Percentiles rank a stretch among this genome's conserved stretches.
Conservation (phyloP, 2,888 invertebrate species). For the Thalpophila matura region DNA sequence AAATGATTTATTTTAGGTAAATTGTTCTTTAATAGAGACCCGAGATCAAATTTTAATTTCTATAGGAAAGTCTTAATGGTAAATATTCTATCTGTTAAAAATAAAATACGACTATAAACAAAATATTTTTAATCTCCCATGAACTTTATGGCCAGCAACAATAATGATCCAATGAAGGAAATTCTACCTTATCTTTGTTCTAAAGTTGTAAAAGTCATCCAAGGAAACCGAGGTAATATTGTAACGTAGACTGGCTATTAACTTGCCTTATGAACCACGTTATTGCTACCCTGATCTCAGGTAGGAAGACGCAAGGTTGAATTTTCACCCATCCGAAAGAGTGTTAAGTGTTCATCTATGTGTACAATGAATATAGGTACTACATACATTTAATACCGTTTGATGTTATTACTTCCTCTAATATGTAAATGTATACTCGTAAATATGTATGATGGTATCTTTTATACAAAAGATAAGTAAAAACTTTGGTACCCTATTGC, state of each 20-base stretch:
- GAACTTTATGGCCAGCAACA: background rate
- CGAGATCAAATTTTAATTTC: no score
- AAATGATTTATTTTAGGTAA: no score
- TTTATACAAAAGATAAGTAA: background rate
- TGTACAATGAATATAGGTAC: no score
- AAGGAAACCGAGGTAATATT: conserved; percentile 1
- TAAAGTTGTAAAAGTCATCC: conserved; percentile 2
- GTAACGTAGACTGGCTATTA: conserved; percentile 7
- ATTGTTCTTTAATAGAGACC: no score
- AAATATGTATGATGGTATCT: background rate
- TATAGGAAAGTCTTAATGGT: no score
- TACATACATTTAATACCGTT: background rate
- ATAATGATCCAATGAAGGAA: conserved; percentile 11
- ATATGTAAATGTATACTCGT: background rate
- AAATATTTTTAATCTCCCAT: background rate
- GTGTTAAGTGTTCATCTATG: no score
- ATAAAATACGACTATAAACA: no score
- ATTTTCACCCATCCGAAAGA: background rate
- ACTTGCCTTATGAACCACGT: conserved; percentile 14
- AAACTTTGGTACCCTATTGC: background rate
- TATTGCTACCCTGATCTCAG: conserved; percentile 4
- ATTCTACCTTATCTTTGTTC: background rate
- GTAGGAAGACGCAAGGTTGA: background rate
- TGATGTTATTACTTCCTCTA: background rate
- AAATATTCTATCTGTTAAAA: no score